Evolutionary conservation across 2,888 invertebrate genomes (phyloP), one percentile per base, ranked within the genome.

Genomic region (Gasteruption jaculator): DNA sequence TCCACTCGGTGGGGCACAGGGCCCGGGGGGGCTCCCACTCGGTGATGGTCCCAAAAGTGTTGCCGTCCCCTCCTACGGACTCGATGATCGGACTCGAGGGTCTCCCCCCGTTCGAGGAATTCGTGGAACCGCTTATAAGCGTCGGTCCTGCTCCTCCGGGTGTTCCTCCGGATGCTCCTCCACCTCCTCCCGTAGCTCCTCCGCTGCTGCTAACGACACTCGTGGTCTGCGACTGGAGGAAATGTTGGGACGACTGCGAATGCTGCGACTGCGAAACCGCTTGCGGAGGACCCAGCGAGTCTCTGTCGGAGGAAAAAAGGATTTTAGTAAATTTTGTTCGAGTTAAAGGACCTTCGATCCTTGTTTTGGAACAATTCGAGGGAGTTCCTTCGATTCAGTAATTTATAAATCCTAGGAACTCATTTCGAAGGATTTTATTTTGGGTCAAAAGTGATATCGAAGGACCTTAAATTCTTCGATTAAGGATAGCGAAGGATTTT

Each of bases 1-100:
- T 80, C 91, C 91, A 91, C 14, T 79, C 80, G 0, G 90, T 90
- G 0, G 86, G 84, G 62, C 80, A 89, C 37, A 87, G 58, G 2
- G 76, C 74, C 8, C 74, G 70, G 1, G 74, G 74, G 8, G 74
- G 74, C 34, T 68, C 70, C 57, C 65, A 68, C 37, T 71, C 70
- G 1, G 62, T 52, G 35, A 62, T 45, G 1, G 61, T 53, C 14
- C 58, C 60, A 1, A 58, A 41, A 8, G 68, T 54, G 26, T 59
- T 55, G 4, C 63, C 61, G 14, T 65, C 67, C 1, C 58, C 46
- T 6, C 48, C 52, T 3, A 60, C 48, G 5, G 60, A 52, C 35
- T 69, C 70, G 14, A 57, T 45, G 1, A 53, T 47, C 3, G 68
- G 61, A 31, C 61, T 40, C 3, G 15, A 40, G 7, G 41, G 49